Evolutionary conservation across 2,113 vertebrate genomes (phyloP).

Genomic region (Sinocyclocheilus anophthalmus): DNA sequence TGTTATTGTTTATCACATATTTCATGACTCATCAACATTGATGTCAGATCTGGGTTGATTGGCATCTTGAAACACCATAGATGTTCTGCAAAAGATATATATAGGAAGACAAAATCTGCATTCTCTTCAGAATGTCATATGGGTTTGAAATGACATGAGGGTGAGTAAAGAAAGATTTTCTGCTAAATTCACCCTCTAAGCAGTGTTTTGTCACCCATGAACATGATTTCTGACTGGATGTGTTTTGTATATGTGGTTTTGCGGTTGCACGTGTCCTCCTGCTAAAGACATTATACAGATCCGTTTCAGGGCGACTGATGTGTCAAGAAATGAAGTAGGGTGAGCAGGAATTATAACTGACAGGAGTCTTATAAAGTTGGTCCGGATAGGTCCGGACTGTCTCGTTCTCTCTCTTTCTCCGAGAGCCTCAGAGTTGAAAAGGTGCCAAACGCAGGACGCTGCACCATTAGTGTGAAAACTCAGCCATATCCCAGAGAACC

Average conservation of each 20-base stretch:
- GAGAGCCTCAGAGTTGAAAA: constrained; percentile 15
- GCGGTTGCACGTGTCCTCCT: constrained; percentile 25
- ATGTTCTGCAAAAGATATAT: not conserved
- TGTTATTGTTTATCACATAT: not conserved
- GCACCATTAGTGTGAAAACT: constrained; percentile 30
- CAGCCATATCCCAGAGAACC: constrained; percentile 32
- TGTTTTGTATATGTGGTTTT: constrained; percentile 20
- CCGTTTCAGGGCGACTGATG: constrained; percentile 38
- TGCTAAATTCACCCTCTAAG: not conserved
- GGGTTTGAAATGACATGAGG: not conserved
- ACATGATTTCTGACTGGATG: not conserved
- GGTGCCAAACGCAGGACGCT: constrained; percentile 26
- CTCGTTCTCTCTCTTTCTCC: not conserved
- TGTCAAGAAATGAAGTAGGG: constrained; percentile 4
- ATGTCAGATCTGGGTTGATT: not conserved
- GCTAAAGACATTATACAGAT: constrained; percentile 42
- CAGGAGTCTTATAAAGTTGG: constrained; percentile 45
- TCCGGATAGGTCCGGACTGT: not conserved
- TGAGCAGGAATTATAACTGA: constrained; percentile 34
- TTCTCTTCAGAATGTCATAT: not conserved
- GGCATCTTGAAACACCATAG: not conserved
- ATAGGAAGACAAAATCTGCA: not conserved
- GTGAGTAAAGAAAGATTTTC: not conserved
- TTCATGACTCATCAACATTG: not conserved
- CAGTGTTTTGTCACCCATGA: not conserved